phyloP scores from a whole-genome alignment of 1,140 invertebrate species.

The Lordiphosa stackelbergi region DNA sequence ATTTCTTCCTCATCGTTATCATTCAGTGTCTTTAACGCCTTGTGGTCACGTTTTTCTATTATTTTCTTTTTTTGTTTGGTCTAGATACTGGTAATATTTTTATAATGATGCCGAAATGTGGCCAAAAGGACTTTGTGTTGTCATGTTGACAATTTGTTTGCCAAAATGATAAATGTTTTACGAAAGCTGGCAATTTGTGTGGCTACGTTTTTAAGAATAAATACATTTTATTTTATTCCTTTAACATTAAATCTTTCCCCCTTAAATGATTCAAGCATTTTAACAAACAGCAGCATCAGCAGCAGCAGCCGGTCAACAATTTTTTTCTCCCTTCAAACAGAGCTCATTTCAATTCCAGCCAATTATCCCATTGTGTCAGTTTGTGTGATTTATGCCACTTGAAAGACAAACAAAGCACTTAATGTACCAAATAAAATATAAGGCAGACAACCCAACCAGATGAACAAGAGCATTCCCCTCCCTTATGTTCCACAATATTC shows the following conservation, averaged over 20 bases:
- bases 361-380: constrained; percentile 65
- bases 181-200: constrained; percentile 32
- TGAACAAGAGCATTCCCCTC: too few relatives aligned
- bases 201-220: neutral
- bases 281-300: neutral
- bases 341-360: constrained; percentile 63
- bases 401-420: constrained; percentile 57
- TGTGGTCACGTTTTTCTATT: constrained; percentile 70
- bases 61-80: constrained; percentile 26
- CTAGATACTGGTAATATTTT: constrained; percentile 55
- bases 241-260: neutral
- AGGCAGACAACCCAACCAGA: constrained; percentile 2
- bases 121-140: constrained; percentile 13
- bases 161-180: constrained; percentile 48
- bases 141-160: constrained; percentile 57
- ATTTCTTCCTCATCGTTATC: neutral
- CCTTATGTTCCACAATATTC: too few relatives aligned
- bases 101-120: constrained; percentile 53
- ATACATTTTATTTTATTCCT: too few relatives aligned
- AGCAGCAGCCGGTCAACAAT: constrained; percentile 8
- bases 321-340: constrained; percentile 31
- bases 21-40: constrained; percentile 36
- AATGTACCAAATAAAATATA: constrained; percentile 22
- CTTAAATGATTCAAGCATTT: neutral
- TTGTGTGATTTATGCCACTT: constrained; percentile 70